phyloP scores from a whole-genome alignment of 2,113 vertebrate genomes.

The Toxostoma redivivum region DNA sequence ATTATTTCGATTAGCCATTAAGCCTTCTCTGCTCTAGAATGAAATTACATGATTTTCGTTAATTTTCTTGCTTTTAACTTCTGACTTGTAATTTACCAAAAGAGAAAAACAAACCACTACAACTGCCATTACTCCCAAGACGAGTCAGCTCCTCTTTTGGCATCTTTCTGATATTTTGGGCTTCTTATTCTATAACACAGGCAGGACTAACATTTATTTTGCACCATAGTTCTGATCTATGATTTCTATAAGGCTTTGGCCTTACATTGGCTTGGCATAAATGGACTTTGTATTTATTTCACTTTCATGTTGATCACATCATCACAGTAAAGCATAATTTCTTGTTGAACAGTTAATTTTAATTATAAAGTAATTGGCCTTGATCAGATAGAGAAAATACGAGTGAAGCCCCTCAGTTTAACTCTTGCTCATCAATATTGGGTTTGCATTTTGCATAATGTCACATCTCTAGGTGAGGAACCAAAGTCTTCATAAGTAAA shows the following conservation, averaged over 20 bases:
- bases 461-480: not conserved
- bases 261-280: not conserved
- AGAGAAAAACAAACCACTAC: not conserved
- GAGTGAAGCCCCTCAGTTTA: not conserved
- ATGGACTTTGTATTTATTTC: not conserved
- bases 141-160: not conserved
- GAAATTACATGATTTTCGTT: not conserved
- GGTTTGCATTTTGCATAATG: not conserved
- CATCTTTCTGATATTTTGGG: not conserved
- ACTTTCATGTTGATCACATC: not conserved
- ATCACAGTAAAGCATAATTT: not conserved
- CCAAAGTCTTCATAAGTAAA: not conserved
- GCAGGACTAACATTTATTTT: not conserved
- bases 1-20: not conserved
- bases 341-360: not conserved
- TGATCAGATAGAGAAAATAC: not conserved
- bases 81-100: not conserved
- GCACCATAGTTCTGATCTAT: not conserved
- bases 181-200: not conserved
- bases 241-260: not conserved
- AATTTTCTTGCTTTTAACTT: constrained; percentile 14
- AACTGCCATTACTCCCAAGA: not conserved
- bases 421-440: not conserved
- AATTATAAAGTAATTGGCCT: not conserved
- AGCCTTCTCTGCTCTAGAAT: not conserved